Evolutionary conservation across 2,888 invertebrate species (phyloP), one percentile per base, ranked within the genome.

Genomic region (Tyria jacobaeae): DNA sequence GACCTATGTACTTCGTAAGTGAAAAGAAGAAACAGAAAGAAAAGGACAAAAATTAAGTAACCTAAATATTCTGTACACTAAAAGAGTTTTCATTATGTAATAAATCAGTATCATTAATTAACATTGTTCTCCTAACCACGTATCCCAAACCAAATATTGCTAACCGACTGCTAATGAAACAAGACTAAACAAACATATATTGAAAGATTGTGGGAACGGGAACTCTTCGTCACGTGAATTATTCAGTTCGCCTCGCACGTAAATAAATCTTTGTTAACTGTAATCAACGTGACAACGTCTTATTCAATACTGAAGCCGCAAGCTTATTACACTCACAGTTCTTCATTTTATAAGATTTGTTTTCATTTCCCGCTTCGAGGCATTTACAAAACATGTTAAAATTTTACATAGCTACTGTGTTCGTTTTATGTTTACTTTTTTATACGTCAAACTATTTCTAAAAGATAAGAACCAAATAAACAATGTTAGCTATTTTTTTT

Each of bases 201-300:
- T 17, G 27, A 27, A 39, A 6, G 21, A 25, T 9, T 44, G 3
- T 51, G 35, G 51, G 12, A 54, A 55, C 44, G 17, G 21, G n/a
- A n/a, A 44, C 37, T 39, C 39, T n/a, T 17, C 55, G 17, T 44
- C 31, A 14, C 3, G 39, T 75, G 60, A 75, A 73, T 73, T 62
- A 73, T 73, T 73, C 70, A 75, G 72, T 12, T 44, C 60, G 54
- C 52, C 35, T 55, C 60, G 50, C 57, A 44, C 41, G 6, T 58
- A 24, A 41, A 64, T 73, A 67, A 61, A 73, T 73, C 72, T 67
- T 49, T n/a, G 31, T 35, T 50, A 25, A 41, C 56, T 34, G 44
- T 44, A 55, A 55, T 55, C 44, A 55, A 14, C 37, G 54, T 27
- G 41, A 17, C 44, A 44, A 44, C 34, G 15, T 44, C 41, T 31